Conservation (phyloP, 1,140 invertebrate genomes). For the Ruditapes philippinarum region DNA sequence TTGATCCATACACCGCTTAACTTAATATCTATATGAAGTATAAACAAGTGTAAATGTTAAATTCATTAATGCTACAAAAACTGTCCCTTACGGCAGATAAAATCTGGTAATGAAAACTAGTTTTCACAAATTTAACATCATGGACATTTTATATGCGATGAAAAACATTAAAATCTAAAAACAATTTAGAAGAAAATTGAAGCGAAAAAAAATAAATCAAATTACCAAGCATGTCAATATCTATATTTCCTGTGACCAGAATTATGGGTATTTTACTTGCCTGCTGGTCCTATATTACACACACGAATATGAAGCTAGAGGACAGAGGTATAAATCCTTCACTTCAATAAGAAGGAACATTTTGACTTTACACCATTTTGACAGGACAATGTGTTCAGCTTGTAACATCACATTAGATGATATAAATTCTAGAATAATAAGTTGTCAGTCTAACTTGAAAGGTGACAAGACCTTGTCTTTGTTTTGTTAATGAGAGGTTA, state of each 20-base stretch:
- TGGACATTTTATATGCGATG: not conserved
- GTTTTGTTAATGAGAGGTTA: conserved; percentile 16
- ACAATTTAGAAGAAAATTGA: no score
- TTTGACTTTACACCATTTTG: not conserved
- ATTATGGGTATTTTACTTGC: no score
- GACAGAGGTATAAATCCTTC: not conserved
- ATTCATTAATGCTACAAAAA: not conserved
- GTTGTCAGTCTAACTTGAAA: not conserved
- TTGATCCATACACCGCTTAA: not conserved
- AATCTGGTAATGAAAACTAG: not conserved
- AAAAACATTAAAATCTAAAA: no score
- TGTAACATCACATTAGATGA: not conserved
- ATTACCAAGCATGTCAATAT: no score
- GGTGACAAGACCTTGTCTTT: not conserved
- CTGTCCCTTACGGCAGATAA: not conserved
- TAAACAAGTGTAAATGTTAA: conserved; percentile 33
- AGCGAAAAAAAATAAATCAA: no score
- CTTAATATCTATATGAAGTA: not conserved
- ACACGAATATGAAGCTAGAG: no score
- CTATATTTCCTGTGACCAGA: no score
- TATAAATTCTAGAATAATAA: not conserved
- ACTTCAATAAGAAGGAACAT: not conserved
- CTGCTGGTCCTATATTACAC: no score
- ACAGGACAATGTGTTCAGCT: not conserved
- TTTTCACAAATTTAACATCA: not conserved